Percentiles rank a stretch among this genome's conserved stretches.
phyloP scores from a whole-genome alignment of 2,888 invertebrate species.

The Rhodophaea formosa region DNA sequence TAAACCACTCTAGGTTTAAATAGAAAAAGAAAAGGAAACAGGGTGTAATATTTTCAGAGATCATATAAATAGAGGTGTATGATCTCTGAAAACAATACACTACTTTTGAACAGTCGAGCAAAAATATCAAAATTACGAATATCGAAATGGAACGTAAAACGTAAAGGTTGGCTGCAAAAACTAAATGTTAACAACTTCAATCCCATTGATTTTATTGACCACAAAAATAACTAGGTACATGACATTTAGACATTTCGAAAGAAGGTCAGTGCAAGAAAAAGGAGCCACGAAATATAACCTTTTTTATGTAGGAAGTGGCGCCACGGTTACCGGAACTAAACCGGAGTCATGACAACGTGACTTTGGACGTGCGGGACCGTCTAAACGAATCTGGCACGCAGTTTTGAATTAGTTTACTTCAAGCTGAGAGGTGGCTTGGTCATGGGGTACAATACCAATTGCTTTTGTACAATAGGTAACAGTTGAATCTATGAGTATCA shows the following conservation, averaged over 20 bases:
- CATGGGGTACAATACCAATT: not conserved
- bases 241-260: slow-evolving; percentile 9
- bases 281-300: slow-evolving; percentile 4
- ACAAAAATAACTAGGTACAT: not conserved
- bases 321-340: slow-evolving; percentile 30
- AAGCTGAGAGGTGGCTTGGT: not conserved
- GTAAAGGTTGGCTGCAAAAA: too few species aligned
- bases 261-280: slow-evolving; percentile 14
- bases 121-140: too few species aligned
- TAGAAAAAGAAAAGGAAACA: too few species aligned
- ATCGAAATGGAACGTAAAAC: too few species aligned
- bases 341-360: slow-evolving; percentile 29
- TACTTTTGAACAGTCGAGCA: too few species aligned
- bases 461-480: too few species aligned
- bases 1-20: too few species aligned
- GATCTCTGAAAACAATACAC: too few species aligned
- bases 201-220: not conserved
- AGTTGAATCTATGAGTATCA: too few species aligned
- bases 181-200: not conserved
- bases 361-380: slow-evolving; percentile 26
- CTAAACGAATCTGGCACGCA: slow-evolving; percentile 4
- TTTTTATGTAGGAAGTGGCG: slow-evolving; percentile 28
- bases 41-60: too few species aligned
- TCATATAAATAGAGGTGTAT: too few species aligned
- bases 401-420: not conserved